A percentile compares a stretch with the other conserved stretches of the same genome.
phyloP scores from a whole-genome alignment of 1,140 invertebrate species.

The Eupeodes corollae region DNA sequence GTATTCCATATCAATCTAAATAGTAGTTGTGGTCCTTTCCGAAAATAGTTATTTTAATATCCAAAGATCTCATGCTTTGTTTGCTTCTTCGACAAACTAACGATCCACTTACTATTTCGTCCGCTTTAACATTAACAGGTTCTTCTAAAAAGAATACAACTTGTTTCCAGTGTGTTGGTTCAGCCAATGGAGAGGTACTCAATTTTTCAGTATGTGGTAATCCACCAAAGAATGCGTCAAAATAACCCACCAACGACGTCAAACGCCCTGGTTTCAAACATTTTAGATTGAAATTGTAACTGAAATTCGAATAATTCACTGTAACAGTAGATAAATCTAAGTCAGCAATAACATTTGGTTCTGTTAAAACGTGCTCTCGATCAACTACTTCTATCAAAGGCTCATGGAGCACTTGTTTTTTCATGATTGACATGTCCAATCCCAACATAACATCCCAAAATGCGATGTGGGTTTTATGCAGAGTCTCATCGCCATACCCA shows the following conservation, averaged over 20 bases:
- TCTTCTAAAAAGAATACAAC: conserved; percentile 78
- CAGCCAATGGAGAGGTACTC: conserved; percentile 61
- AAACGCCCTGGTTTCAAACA: conserved; percentile 60
- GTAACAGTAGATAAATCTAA: conserved; percentile 76
- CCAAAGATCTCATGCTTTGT: conserved; percentile 47
- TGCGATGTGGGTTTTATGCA: conserved; percentile 60
- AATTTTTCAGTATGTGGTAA: conserved; percentile 53
- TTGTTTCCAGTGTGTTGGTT: conserved; percentile 94
- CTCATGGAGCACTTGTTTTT: conserved; percentile 77
- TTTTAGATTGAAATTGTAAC: conserved; percentile 60
- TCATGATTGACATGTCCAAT: conserved; percentile 93
- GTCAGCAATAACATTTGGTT: conserved; percentile 49
- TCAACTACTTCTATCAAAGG: conserved; percentile 79
- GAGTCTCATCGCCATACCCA: conserved; percentile 75
- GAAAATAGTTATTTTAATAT: conserved; percentile 40
- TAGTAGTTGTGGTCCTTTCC: conserved; percentile 22
- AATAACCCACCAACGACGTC: conserved; percentile 86
- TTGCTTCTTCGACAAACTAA: conserved; percentile 50
- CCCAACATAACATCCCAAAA: conserved; percentile 97
- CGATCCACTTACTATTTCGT: conserved; percentile 55
- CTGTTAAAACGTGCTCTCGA: conserved; percentile 64
- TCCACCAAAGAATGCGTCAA: conserved; percentile 82
- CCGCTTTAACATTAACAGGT: conserved; percentile 58
- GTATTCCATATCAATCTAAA: conserved; percentile 16
- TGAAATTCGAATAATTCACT: conserved; percentile 70